Evolutionary conservation across 2,797 vertebrate genomes (phyloP), one percentile per base, ranked within the genome.

Genomic region (Peromyscus melanophrys): DNA sequence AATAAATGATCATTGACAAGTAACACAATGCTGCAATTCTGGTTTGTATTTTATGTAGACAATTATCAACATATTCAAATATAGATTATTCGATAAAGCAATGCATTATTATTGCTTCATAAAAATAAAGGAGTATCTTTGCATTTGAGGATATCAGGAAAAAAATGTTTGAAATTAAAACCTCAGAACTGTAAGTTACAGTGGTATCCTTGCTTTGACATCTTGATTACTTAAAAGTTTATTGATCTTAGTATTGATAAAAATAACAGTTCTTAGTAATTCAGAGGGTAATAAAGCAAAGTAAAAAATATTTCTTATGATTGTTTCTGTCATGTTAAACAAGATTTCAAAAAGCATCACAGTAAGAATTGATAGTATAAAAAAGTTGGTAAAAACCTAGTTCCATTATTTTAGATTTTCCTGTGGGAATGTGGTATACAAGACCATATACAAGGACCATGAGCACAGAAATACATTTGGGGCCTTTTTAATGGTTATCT

Each of bases 251-350:
- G 14, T 95, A 69, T 94, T 95, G 49, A 77, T 93, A 84, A 29
- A 96, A 92, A 87, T 95, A 95, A 83, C 31, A 31, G 65, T 1
- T 85, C 76, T 40, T 40, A 97, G 59, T 90, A 82, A 98, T 97
- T 95, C 97, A 96, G 73, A 94, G n/a, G 49, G 71, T 63, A 97
- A 93, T 90, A 97, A 65, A 87, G 90, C 71, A 67, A 76, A 57
- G 96, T 89, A 93, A 91, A 52, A 92, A 49, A 92, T 43, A 57
- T 84, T 87, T 29, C 31, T 40, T 2, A 21, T 4, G 21, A 27
- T 69, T 78, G 17, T 85, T 91, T 59, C 95, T 52, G 65, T 92
- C 95, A 31, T 97, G 90, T 59, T 93, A 93, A 96, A 69, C 92
- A 96, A 63, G 91, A 61, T 92, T 85, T 55, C 94, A 97, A 86